Percentiles rank a stretch among this genome's conserved stretches.
phyloP scores from a whole-genome alignment of 1,140 invertebrate genomes.

The Pomacea maculata region DNA sequence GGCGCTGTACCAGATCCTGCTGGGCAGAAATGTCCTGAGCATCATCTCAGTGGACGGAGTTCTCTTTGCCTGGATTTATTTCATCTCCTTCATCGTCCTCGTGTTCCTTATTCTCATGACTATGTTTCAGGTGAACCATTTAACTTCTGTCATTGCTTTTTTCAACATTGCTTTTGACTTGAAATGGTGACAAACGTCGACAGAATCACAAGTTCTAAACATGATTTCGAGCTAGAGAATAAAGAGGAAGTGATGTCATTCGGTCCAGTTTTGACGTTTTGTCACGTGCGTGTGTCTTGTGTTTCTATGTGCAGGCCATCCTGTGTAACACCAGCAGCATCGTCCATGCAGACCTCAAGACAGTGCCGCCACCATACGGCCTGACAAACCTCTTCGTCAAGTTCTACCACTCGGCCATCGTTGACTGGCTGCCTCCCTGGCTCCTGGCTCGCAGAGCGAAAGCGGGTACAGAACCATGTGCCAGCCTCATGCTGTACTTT shows the following conservation, averaged over 20 bases:
- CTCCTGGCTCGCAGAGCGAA: neutral
- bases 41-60: neutral
- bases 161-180: too few relatives aligned
- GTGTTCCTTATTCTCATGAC: too few relatives aligned
- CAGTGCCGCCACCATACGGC: constrained; percentile 37
- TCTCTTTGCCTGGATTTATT: too few relatives aligned
- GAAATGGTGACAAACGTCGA: too few relatives aligned
- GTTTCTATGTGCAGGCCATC: constrained; percentile 31
- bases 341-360: constrained; percentile 28
- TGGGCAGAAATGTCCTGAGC: constrained; percentile 39
- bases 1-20: constrained; percentile 39
- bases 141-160: too few relatives aligned
- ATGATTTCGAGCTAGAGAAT: too few relatives aligned
- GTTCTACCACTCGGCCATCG: constrained; percentile 20
- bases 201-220: too few relatives aligned
- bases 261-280: too few relatives aligned
- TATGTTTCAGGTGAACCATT: too few relatives aligned
- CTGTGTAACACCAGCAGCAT: constrained; percentile 34
- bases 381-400: constrained; percentile 33
- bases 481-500: too few relatives aligned
- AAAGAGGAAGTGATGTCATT: too few relatives aligned
- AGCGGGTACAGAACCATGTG: neutral
- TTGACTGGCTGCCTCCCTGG: constrained; percentile 24
- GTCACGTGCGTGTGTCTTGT: neutral
- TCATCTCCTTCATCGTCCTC: too few relatives aligned